A percentile compares a stretch with the other conserved stretches of the same genome.
phyloP scores from a whole-genome alignment of 2,888 invertebrate genomes.

The Syrista parreyssii region DNA sequence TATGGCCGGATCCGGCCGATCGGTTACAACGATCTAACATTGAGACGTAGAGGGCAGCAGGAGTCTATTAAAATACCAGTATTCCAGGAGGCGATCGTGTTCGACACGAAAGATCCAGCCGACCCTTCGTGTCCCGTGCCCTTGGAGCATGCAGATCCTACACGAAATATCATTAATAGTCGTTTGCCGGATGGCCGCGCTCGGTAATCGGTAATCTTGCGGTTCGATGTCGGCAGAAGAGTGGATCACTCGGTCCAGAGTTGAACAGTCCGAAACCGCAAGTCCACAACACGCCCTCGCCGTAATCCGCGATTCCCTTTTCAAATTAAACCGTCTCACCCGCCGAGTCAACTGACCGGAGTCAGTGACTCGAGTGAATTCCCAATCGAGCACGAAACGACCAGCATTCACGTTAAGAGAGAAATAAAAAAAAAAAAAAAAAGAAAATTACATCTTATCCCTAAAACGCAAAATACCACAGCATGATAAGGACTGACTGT shows the following conservation, averaged over 20 bases:
- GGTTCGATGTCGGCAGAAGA: slow-evolving; percentile 42
- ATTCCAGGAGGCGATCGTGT: background rate
- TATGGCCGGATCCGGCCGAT: background rate
- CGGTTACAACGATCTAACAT: background rate
- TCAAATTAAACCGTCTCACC: background rate
- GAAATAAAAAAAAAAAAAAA: no score
- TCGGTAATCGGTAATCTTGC: slow-evolving; percentile 57
- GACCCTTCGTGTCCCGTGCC: background rate
- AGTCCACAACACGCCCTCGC: slow-evolving; percentile 55
- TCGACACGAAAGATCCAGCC: background rate
- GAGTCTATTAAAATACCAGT: background rate
- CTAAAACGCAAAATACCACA: no score
- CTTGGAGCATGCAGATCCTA: slow-evolving; percentile 56
- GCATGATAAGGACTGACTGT: no score
- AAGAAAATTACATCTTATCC: no score
- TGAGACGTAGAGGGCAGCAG: background rate
- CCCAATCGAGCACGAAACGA: background rate
- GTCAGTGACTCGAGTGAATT: background rate
- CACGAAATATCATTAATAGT: slow-evolving; percentile 64
- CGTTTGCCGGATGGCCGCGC: slow-evolving; percentile 64
- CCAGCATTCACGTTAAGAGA: no score
- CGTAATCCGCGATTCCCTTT: slow-evolving; percentile 21
- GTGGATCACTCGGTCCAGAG: slow-evolving; percentile 10
- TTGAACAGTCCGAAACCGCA: slow-evolving; percentile 52
- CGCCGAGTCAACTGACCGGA: background rate